Base-by-base conservation (phyloP, 2,113 vertebrate species). In the Daubentonia madagascariensis region DNA sequence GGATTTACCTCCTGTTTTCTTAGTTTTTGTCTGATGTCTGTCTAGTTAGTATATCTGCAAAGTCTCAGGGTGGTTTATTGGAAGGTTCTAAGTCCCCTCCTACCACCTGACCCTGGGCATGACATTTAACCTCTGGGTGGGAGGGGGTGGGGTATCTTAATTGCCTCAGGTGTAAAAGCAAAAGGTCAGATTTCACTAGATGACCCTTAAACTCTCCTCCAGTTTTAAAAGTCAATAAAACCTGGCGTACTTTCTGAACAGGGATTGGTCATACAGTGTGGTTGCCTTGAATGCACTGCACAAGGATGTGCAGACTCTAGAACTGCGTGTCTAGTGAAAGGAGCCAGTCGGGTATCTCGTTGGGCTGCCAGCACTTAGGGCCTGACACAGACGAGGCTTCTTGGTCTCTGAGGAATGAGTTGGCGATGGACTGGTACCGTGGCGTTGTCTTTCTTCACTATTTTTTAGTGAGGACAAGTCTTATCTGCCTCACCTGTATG, bases 221-320 rank as follows among this genome's bases (percentile, higher is more conserved):
- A 20, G 23, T 85, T 94, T 48, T 35, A 52, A 25, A 23, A 76
- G n/a, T 78, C 40, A 23, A 3, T 80, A 22, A 59, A 54, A 70
- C 85, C 22, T 1, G 0, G 65, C 13, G 28, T 68, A 6, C 20
- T 85, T 40, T 75, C 50, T 93, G 28, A 40, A 22, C 23, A 16
- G 5, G 63, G n/a, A n/a, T 40, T 45, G 28, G 10, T 13, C 43
- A 6, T 14, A 1, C 0, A 0, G 10, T 22, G 3, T 0, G 0
- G n/a, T 32, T 48, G 4, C 68, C 7, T 25, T n/a, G 61, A 81
- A 2, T 45, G 37, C 43, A 48, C 43, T 57, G 9, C 13, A 30
- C 43, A 32, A 5, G 28, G 28, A 17, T 30, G 1, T 18, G 3
- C 2, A 30, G 23, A 13, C 32, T 40, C 16, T 43, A 54, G 23